A percentile compares a stretch with the other conserved stretches of the same genome.
These are phyloP conservation scores for Saguinus midas DNA, from an alignment of 2,113 vertebrate genomes.

Conservation along the genomic window DNA sequence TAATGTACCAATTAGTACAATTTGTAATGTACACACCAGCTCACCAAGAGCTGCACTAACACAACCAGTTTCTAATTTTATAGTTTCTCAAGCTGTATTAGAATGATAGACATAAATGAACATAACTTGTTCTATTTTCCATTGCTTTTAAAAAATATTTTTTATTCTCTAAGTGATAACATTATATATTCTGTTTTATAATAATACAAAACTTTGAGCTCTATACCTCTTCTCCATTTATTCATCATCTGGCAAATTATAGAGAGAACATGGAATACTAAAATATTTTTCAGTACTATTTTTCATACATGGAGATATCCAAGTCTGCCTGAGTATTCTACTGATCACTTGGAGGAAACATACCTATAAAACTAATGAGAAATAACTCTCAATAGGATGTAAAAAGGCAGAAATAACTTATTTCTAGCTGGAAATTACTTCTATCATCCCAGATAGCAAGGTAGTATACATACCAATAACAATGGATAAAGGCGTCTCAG, in stretches of 20 bases:
- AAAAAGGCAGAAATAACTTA: neutral
- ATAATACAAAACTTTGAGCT: neutral
- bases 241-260: neutral
- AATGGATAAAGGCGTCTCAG: neutral
- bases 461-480: neutral
- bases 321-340: neutral
- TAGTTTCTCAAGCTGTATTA: neutral
- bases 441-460: neutral
- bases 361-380: neutral
- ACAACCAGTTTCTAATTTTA: neutral
- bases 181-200: neutral
- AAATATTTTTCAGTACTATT: constrained; percentile 8
- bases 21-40: neutral
- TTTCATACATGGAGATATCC: neutral
- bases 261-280: neutral
- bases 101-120: neutral
- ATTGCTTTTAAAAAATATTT: neutral
- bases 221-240: neutral
- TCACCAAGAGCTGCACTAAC: neutral
- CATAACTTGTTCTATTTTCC: neutral
- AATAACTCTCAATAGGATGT: neutral
- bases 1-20: neutral
- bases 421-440: neutral
- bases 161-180: neutral
- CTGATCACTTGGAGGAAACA: neutral